Conservation (phyloP, 1,140 invertebrate genomes). For the Daktulosphaira vitifoliae region DNA sequence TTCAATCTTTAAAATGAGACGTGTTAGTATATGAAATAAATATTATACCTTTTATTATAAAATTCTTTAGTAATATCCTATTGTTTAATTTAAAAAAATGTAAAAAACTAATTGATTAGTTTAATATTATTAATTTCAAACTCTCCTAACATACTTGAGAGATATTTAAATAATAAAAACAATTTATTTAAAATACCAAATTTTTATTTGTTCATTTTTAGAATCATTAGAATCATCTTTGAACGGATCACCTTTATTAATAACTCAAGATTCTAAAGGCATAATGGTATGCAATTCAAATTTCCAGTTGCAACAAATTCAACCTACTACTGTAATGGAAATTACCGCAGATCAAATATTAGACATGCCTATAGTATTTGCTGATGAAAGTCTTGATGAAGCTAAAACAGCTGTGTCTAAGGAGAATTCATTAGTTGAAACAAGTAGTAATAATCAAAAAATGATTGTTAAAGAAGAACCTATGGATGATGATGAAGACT, state of each 20-base stretch:
- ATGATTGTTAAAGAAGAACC: slow-evolving; percentile 19
- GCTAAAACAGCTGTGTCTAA: background rate
- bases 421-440: background rate
- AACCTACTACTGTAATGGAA: slow-evolving; percentile 6
- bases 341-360: slow-evolving; percentile 24
- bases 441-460: background rate
- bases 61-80: too few species aligned
- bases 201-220: background rate
- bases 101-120: too few species aligned
- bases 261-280: background rate
- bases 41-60: too few species aligned
- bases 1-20: too few species aligned
- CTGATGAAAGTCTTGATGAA: slow-evolving; percentile 12
- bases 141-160: too few species aligned
- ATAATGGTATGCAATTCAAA: slow-evolving; percentile 18
- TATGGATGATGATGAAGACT: background rate
- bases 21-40: too few species aligned
- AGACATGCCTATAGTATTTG: slow-evolving; percentile 28
- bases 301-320: background rate
- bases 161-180: too few species aligned
- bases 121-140: too few species aligned
- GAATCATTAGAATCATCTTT: background rate
- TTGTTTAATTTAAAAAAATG: too few species aligned
- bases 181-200: too few species aligned
- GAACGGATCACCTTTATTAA: background rate